A percentile compares a stretch with the other conserved stretches of the same genome.
Conservation (phyloP, 1,140 invertebrate genomes). For the Thalassaphorura encarpata region DNA sequence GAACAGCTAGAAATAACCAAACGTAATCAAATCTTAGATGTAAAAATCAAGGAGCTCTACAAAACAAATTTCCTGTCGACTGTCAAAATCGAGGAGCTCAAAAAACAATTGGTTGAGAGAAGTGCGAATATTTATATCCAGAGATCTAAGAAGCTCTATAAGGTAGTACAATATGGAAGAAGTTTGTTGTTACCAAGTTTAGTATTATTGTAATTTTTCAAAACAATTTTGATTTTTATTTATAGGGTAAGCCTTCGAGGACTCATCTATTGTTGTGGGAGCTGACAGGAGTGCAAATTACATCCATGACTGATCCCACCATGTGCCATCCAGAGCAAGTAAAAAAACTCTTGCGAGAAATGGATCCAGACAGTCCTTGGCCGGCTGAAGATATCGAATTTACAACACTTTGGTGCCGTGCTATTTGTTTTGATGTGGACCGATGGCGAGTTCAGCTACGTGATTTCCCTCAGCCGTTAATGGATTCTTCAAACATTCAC, state of each 20-base stretch:
- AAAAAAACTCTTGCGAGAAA: slow-evolving; percentile 57
- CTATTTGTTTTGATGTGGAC: slow-evolving; percentile 64
- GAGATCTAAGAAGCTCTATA: slow-evolving; percentile 69
- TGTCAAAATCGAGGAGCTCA: slow-evolving; percentile 79
- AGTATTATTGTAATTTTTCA: neutral
- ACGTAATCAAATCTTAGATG: slow-evolving; percentile 76
- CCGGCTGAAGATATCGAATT: slow-evolving; percentile 85
- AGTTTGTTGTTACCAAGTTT: neutral
- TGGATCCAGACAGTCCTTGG: slow-evolving; percentile 79
- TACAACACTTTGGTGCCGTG: slow-evolving; percentile 83
- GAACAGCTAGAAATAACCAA: slow-evolving; percentile 93
- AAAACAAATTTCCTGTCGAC: slow-evolving; percentile 70
- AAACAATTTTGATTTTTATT: neutral
- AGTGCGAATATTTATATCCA: slow-evolving; percentile 94
- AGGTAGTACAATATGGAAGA: slow-evolving; percentile 36
- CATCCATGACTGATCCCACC: slow-evolving; percentile 75
- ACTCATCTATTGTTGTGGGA: slow-evolving; percentile 70
- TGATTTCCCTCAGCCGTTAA: slow-evolving; percentile 90
- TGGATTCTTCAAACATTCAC: slow-evolving; percentile 68
- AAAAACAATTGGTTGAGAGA: slow-evolving; percentile 70
- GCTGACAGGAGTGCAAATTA: slow-evolving; percentile 63
- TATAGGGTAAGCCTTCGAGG: slow-evolving; percentile 46
- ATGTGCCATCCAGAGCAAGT: slow-evolving; percentile 75
- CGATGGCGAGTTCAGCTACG: slow-evolving; percentile 79
- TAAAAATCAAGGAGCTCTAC: slow-evolving; percentile 68